A percentile compares a stretch with the other conserved stretches of the same genome.
Evolutionary conservation across 1,140 invertebrate species (phyloP).

Genomic region (Bombus impatiens): DNA sequence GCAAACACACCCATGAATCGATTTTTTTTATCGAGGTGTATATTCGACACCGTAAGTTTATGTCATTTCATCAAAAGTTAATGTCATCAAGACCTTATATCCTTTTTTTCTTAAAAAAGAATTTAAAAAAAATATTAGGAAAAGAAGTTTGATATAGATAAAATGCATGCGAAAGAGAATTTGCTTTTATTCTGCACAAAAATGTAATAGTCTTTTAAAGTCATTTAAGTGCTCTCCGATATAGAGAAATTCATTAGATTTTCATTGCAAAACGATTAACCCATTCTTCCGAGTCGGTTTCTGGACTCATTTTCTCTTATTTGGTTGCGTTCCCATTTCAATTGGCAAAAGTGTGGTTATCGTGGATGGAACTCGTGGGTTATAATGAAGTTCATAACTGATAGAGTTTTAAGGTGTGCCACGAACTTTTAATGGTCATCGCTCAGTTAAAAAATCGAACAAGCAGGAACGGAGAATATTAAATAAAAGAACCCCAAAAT

Average conservation of each 20-base stretch:
- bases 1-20: conserved; percentile 36
- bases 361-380: no score
- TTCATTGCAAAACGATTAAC: conserved; percentile 21
- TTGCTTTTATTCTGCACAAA: not conserved
- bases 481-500: not conserved
- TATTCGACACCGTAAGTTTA: not conserved
- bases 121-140: not conserved
- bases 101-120: not conserved
- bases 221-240: not conserved
- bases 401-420: not conserved
- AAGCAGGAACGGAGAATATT: not conserved
- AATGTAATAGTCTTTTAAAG: not conserved
- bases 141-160: not conserved
- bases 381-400: not conserved
- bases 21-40: not conserved
- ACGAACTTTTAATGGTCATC: not conserved
- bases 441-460: not conserved
- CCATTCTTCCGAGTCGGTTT: not conserved
- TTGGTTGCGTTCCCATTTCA: not conserved
- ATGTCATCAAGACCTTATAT: not conserved
- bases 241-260: conserved; percentile 10
- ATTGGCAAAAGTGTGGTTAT: conserved; percentile 1
- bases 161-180: not conserved
- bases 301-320: not conserved
- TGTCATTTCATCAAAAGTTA: not conserved